Evolutionary conservation across 2,113 vertebrate species (phyloP), one percentile per base, ranked within the genome.

Genomic region (Rutilus rutilus): DNA sequence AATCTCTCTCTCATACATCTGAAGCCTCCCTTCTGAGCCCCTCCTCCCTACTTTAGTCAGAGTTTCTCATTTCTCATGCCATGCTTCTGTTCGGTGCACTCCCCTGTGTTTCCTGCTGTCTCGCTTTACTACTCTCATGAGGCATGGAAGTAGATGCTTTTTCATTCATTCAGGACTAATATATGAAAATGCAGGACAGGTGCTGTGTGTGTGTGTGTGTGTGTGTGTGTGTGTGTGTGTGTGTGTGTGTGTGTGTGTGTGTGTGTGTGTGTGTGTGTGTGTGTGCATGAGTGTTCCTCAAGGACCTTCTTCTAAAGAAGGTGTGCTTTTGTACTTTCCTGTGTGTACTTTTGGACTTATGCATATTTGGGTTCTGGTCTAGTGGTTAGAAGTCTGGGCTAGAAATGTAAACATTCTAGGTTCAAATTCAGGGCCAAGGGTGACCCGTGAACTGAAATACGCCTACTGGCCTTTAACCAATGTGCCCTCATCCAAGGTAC

Each of bases 1-100:
- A 91, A 92, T 93, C 92, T 92, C 87, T 74, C 57, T 82, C 85
- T 87, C 89, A 83, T 84, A 78, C 85, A 78, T 87, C 89, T 87
- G 86, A 76, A 89, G 80, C 82, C 86, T 59, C 85, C 78, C 71
- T 62, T 36, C 64, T 65, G 36, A 27, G 57, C 33, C 30, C 45
- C 86, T 88, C 85, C 52, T 45, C 77, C 50, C 73, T 84, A 27
- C 76, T 87, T 76, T 73, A 87, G 82, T 87, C 82, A 80, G 75
- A 78, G 62, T 45, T 60, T 84, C 84, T 87, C 79, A 85, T 85
- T 84, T 57, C 87, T 79, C 57, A 74, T 73, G 81, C 81, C 15
- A 52, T 5, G 54, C 23, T 25, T 42, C 77, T 79, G 52, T 25
- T 79, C 57, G 3, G 77, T n/a, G 77, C 42, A 21, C 27, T 83